Base-by-base conservation (phyloP, 2,797 vertebrate species). In the Peromyscus attwateri region DNA sequence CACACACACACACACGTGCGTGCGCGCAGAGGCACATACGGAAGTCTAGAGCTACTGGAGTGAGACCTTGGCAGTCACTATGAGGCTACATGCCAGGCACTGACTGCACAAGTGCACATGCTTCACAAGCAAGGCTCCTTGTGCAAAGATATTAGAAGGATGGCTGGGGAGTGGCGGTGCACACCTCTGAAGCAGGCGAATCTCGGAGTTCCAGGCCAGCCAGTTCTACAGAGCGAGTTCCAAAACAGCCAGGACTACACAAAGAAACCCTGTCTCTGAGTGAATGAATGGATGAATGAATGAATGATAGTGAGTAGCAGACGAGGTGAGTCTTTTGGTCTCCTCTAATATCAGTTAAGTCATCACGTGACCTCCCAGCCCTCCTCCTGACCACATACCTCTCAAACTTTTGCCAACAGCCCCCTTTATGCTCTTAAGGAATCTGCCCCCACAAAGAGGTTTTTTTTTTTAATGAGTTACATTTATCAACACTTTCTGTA, bases 401-500 rank as follows among this genome's bases (percentile, higher is more conserved):
- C 66, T 91, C 64, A 76, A 37, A 76, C 79, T 37, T 66, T 76
- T 71, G 43, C 9, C 4, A 87, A 49, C 34, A 79, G 40, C 55
- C 25, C 40, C 37, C 31, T 57, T 79, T 29, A 70, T 4, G 40
- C 3, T 27, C 80, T 29, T 43, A 57, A 34, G 91, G 55, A 71
- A 37, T 71, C 55, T 64, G 46, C 77, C 66, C 70, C 52, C 70
- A 57, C 79, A 64, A 75, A 92, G 55, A 90, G 17, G 10, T 43
- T 46, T 87, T 87, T 73, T 46, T 64, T 70, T 68, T 76, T 31
- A 85, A 79, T 70, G 34, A 91, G 62, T 57, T 76, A 66, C 43
- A 43, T 70, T 77, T 85, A 81, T 40, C 81, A 82, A 55, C 57
- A 84, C 34, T 81, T 94, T 88, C 94, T 37, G 66, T 40, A 85